These are phyloP conservation scores for Trichomycterus rosablanca DNA, from an alignment of 2,113 vertebrate species.

Conservation along the genomic window DNA sequence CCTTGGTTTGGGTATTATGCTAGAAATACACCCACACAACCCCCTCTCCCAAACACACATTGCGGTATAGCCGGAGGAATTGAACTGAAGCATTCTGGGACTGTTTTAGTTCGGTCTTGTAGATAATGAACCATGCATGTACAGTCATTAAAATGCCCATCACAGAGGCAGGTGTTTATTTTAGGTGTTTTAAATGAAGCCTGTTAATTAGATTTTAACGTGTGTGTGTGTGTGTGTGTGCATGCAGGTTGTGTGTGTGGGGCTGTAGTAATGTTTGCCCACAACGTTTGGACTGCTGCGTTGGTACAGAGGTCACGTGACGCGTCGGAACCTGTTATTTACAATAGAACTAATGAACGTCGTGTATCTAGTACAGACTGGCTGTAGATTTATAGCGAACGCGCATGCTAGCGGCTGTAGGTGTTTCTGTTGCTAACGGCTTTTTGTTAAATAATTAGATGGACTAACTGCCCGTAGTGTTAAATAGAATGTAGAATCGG, in stretches of 20 bases:
- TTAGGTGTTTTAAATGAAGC: conserved; percentile 57
- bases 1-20: too few relatives aligned
- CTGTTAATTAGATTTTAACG: conserved; percentile 49
- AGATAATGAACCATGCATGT: conserved; percentile 51
- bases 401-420: conserved; percentile 6
- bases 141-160: conserved; percentile 28
- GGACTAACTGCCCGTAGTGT: too few relatives aligned
- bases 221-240: conserved; percentile 58
- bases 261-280: conserved; percentile 24
- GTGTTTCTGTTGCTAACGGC: conserved; percentile 20
- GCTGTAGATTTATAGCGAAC: conserved; percentile 8
- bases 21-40: too few relatives aligned
- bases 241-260: conserved; percentile 39
- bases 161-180: conserved; percentile 43
- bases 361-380: conserved; percentile 17
- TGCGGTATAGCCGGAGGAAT: conserved; percentile 26
- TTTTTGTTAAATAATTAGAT: too few relatives aligned
- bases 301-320: conserved; percentile 34
- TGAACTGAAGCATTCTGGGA: conserved; percentile 24
- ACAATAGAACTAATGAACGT: conserved; percentile 13
- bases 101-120: background rate
- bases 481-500: too few relatives aligned
- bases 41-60: background rate
- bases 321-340: conserved; percentile 28
- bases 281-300: conserved; percentile 12